phyloP scores from a whole-genome alignment of 1,140 invertebrate genomes.

The Subanguina moxae region DNA sequence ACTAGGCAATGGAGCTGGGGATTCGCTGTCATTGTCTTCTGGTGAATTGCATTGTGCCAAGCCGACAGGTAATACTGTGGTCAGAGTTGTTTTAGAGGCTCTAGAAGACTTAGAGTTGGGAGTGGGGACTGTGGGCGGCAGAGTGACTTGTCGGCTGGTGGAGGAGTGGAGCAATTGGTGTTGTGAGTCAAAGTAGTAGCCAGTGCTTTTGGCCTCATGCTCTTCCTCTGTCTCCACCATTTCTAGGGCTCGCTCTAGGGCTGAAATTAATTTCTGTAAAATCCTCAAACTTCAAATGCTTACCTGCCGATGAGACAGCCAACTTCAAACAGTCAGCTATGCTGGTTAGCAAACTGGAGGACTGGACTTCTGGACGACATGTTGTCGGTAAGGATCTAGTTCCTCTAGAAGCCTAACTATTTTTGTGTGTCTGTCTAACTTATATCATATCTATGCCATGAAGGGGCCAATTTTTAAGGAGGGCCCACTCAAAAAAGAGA shows the following conservation, averaged over 20 bases:
- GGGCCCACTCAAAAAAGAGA: too few relatives aligned
- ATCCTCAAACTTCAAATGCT: too few relatives aligned
- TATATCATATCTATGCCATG: background rate
- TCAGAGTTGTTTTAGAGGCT: too few relatives aligned
- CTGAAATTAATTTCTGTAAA: background rate
- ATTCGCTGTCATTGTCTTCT: background rate
- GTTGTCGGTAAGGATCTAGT: background rate
- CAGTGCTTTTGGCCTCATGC: background rate
- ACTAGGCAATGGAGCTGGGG: constrained; percentile 9
- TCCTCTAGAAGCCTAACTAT: background rate
- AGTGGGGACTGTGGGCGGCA: background rate
- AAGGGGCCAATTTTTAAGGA: too few relatives aligned
- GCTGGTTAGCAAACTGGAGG: background rate
- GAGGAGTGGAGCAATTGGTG: background rate
- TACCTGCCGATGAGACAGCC: background rate
- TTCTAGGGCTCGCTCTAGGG: background rate
- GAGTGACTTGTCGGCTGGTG: background rate
- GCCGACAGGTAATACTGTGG: too few relatives aligned
- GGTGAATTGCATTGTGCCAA: too few relatives aligned
- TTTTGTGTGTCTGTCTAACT: background rate
- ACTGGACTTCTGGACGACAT: background rate
- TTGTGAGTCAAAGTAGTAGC: background rate
- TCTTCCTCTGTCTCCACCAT: background rate
- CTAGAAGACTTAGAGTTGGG: too few relatives aligned
- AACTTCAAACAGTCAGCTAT: background rate